A percentile compares a stretch with the other conserved stretches of the same genome.
These are phyloP conservation scores for Megalops atlanticus DNA, from an alignment of 2,113 vertebrate genomes.

Conservation along the genomic window DNA sequence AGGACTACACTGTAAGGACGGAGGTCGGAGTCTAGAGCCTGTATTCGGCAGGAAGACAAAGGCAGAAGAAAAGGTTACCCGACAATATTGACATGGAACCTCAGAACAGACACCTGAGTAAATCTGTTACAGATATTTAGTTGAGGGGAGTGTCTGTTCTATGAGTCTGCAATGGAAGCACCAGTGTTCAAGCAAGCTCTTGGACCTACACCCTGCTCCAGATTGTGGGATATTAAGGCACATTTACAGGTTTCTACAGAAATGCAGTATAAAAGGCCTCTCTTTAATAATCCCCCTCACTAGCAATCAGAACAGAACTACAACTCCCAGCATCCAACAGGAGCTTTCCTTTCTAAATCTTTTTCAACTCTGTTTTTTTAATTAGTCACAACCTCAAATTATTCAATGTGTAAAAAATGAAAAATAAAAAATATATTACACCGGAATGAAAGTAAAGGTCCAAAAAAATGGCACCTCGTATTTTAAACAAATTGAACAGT, in stretches of 20 bases:
- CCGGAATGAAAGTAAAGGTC: too few relatives aligned
- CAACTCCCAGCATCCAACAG: background rate
- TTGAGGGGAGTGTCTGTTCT: background rate
- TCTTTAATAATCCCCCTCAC: background rate
- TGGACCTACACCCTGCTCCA: background rate
- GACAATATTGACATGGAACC: background rate
- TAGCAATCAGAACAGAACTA: conserved; percentile 11
- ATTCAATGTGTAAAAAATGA: background rate
- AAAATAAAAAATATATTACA: background rate
- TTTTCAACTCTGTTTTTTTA: too few relatives aligned
- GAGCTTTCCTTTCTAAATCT: background rate
- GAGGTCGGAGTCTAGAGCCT: too few relatives aligned
- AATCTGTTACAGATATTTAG: background rate
- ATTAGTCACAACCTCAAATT: background rate
- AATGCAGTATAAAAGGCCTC: conserved; percentile 4
- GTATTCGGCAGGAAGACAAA: too few relatives aligned
- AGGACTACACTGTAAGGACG: too few relatives aligned
- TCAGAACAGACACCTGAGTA: background rate
- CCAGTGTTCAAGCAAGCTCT: background rate
- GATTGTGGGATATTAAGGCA: conserved; percentile 46
- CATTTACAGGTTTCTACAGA: conserved; percentile 23
- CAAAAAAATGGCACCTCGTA: background rate
- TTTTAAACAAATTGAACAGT: background rate
- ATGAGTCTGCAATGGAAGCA: background rate
- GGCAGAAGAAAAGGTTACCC: too few relatives aligned